Base-by-base conservation (phyloP, 2,113 vertebrate genomes). In the Ceyx cyanopectus region DNA sequence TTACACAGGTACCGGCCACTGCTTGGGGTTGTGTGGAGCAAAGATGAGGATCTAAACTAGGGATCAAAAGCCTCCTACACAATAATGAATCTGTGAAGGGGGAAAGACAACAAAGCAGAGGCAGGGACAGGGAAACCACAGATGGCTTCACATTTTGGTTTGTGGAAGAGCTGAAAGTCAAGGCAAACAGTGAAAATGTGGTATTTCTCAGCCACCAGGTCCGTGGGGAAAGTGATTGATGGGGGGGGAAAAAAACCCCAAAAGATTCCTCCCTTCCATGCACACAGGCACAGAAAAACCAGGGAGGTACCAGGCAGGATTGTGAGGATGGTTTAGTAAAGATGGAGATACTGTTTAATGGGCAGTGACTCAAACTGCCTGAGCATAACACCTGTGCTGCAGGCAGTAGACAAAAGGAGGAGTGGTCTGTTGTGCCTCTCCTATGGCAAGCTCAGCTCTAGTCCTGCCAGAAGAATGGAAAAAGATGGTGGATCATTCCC, bases 61-160 rank as follows among this genome's bases (percentile, higher is more conserved):
- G 77, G 95, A 98, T 97, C 97, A 97, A 97, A 97, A 97, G 95
- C 94, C 90, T 97, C 87, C 95, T 96, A 92, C 94, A 94, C 97
- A 96, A 97, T 96, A 97, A 96, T 97, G 94, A 94, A 68, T 65
- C 92, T 2, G 5, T 95, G 96, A 85, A 94, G 68, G 89, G 81
- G 43, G 86, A 89, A 85, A 81, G 32, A 90, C 94, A 92, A 94
- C 92, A 93, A 77, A 76, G 80, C 69, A 79, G 69, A 91, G 81
- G 69, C 0, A 57, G 96, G 89, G 81, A 37, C 97, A 96, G 67
- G 89, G 89, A 95, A 86, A 92, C 95, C 96, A 98, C 0, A 92
- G 94, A 85, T 97, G 88, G 58, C 69, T 97, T 97, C 96, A 97
- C 96, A 95, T 95, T 92, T 81, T 54, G 68, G 22, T 96, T 97